phyloP scores from a whole-genome alignment of 2,797 vertebrate genomes.

The Enteromius afrohamiltoni region DNA sequence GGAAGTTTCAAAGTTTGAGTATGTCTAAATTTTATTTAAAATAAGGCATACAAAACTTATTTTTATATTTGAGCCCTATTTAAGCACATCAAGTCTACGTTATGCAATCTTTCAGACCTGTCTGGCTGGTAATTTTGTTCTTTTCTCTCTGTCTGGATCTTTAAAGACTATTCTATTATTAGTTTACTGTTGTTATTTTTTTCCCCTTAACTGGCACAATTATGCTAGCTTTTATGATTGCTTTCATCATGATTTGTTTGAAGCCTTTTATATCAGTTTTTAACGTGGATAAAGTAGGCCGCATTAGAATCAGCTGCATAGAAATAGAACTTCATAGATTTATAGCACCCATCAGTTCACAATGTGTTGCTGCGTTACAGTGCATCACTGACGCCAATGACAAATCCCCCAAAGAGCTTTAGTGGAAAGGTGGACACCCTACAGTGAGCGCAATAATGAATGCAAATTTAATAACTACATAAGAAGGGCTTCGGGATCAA shows the following conservation, averaged over 20 bases:
- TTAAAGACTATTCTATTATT: not conserved
- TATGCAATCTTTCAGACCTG: not conserved
- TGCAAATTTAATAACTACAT: slow-evolving; percentile 17
- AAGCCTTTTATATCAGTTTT: slow-evolving; percentile 17
- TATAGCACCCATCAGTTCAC: slow-evolving; percentile 7
- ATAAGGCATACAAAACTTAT: not conserved
- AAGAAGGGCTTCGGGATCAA: slow-evolving; percentile 16
- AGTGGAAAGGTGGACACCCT: slow-evolving; percentile 31
- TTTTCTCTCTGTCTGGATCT: not conserved
- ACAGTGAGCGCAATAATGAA: slow-evolving; percentile 12
- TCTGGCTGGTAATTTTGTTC: not conserved
- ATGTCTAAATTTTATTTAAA: not conserved
- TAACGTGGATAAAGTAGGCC: not conserved
- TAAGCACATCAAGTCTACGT: not conserved
- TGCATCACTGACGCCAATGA: not conserved
- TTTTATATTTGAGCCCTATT: not conserved
- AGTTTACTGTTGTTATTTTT: not conserved
- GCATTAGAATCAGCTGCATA: not conserved
- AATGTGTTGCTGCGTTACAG: not conserved
- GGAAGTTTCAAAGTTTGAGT: not conserved
- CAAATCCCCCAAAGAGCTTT: slow-evolving; percentile 22
- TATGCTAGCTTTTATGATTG: not conserved
- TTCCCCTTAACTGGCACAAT: slow-evolving; percentile 8
- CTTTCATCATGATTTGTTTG: not conserved
- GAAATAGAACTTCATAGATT: slow-evolving; percentile 1